Conservation (phyloP, 1,140 invertebrate genomes). For the Chionoecetes opilio region DNA sequence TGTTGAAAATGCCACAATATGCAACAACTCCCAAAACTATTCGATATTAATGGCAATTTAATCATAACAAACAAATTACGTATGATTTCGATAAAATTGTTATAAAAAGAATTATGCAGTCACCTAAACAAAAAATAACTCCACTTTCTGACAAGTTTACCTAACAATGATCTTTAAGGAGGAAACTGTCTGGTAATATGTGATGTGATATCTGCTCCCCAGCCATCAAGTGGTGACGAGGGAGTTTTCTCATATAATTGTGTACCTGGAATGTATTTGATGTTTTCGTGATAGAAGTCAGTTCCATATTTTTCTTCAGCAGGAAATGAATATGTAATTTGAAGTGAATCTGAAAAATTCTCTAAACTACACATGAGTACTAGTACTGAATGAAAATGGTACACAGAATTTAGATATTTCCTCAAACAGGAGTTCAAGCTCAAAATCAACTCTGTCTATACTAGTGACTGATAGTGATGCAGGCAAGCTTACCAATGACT, state of each 20-base stretch:
- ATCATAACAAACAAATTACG: not conserved
- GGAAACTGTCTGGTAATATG: not conserved
- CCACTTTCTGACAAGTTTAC: no score
- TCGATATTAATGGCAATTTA: not conserved
- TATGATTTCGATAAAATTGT: not conserved
- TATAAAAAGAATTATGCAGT: not conserved
- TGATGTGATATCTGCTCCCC: not conserved
- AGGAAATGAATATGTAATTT: no score
- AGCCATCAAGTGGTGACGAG: not conserved
- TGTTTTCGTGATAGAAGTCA: no score
- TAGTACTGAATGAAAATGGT: not conserved
- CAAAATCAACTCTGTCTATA: not conserved
- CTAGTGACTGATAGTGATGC: not conserved
- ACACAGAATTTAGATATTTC: not conserved
- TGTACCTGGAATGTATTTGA: not conserved
- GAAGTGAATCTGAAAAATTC: not conserved
- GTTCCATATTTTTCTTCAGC: no score
- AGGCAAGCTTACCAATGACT: constrained; percentile 7
- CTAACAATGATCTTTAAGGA: not conserved
- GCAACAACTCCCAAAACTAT: no score
- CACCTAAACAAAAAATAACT: no score
- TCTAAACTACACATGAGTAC: not conserved
- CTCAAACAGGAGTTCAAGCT: not conserved
- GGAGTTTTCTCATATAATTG: not conserved
- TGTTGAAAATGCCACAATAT: no score